Evolutionary conservation across 2,113 vertebrate genomes (phyloP).

Genomic region (Gnathonemus echidnorhynchus): DNA sequence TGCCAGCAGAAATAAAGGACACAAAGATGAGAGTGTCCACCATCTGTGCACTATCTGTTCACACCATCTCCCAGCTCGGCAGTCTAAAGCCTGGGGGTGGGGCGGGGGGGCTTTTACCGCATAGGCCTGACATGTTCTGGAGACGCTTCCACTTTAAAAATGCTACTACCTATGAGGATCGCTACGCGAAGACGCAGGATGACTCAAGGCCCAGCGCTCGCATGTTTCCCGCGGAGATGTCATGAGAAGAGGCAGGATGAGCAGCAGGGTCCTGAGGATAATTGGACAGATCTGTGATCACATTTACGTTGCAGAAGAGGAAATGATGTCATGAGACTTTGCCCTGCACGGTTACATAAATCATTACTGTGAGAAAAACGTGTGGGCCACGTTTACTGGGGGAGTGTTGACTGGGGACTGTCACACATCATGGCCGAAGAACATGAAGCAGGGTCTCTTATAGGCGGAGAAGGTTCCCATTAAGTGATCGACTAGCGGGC

Average conservation of each 20-base stretch:
- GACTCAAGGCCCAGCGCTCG: constrained; percentile 40
- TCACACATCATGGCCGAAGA: constrained; percentile 48
- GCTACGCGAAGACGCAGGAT: constrained; percentile 16
- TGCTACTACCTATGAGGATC: background rate
- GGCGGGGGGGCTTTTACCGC: constrained; percentile 36
- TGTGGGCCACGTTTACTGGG: constrained; percentile 46
- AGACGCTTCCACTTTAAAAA: constrained; percentile 37
- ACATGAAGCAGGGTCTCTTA: constrained; percentile 41
- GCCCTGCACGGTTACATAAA: constrained; percentile 50
- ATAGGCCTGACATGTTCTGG: constrained; percentile 41
- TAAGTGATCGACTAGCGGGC: constrained; percentile 35
- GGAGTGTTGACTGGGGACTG: constrained; percentile 30
- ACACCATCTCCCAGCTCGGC: constrained; percentile 24
- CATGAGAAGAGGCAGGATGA: constrained; percentile 27
- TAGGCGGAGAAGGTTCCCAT: constrained; percentile 35
- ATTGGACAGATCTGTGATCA: constrained; percentile 55
- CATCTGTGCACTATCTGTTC: constrained; percentile 66
- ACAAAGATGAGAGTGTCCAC: constrained; percentile 65
- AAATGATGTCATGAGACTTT: constrained; percentile 62
- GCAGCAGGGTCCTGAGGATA: constrained; percentile 35
- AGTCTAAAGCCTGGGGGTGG: constrained; percentile 46
- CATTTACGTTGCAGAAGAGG: constrained; percentile 55
- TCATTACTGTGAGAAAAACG: constrained; percentile 41
- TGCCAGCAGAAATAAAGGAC: constrained; percentile 54
- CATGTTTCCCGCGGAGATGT: background rate